A percentile compares a stretch with the other conserved stretches of the same genome.
Conservation (phyloP, 2,888 invertebrate genomes). For the Aphidoletes aphidimyza region DNA sequence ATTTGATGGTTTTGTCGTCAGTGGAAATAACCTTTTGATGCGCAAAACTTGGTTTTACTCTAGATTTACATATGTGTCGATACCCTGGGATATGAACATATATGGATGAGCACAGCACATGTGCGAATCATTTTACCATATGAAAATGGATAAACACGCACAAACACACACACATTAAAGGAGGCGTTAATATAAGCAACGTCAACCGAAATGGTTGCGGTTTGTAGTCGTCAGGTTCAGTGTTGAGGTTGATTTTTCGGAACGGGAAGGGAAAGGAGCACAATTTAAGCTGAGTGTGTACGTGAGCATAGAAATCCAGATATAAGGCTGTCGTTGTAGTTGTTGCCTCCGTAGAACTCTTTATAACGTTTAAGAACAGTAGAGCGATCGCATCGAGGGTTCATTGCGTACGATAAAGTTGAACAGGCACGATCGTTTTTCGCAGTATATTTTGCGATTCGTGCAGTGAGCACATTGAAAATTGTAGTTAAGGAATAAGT, state of each 20-base stretch:
- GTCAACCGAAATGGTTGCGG: constrained; percentile 13
- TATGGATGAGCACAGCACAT: neutral
- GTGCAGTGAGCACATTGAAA: neutral
- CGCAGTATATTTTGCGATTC: neutral
- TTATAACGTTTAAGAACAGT: constrained; percentile 32
- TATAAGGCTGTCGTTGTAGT: neutral
- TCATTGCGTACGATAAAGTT: constrained; percentile 37
- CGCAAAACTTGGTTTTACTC: constrained; percentile 4
- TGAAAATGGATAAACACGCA: neutral
- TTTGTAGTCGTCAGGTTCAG: neutral
- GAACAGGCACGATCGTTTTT: neutral
- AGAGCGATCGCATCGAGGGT: neutral
- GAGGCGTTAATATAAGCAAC: neutral
- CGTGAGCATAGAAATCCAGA: neutral
- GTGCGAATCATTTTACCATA: neutral
- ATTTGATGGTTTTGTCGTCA: neutral
- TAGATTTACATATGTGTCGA: neutral
- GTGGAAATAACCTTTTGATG: neutral
- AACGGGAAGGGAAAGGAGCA: neutral
- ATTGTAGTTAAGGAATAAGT: neutral
- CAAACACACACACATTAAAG: neutral
- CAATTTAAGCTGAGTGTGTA: neutral
- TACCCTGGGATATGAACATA: neutral
- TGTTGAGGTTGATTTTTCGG: neutral
- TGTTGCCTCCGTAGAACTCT: constrained; percentile 15